Conservation (phyloP, 2,113 vertebrate species). For the Aythya baeri region DNA sequence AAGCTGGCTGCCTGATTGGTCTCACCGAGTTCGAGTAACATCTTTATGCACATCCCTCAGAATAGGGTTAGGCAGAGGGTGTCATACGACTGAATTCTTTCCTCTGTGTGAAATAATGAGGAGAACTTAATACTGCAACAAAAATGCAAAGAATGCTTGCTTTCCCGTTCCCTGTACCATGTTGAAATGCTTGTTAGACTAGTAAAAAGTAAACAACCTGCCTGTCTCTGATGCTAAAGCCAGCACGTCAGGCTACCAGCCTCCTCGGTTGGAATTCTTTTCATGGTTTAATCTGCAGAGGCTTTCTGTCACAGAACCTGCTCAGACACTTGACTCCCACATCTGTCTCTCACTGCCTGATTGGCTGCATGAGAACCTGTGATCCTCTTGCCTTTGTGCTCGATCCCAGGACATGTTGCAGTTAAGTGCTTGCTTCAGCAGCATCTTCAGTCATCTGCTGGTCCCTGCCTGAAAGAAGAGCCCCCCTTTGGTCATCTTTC, state of each 20-base stretch:
- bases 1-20: not conserved
- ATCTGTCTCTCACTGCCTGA: not conserved
- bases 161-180: not conserved
- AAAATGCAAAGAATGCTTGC: not conserved
- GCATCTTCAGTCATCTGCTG: not conserved
- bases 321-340: not conserved
- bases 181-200: not conserved
- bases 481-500: not conserved
- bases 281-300: not conserved
- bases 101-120: not conserved
- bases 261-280: not conserved
- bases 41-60: not conserved
- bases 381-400: not conserved
- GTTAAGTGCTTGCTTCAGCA: not conserved
- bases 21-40: not conserved
- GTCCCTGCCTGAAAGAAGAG: not conserved
- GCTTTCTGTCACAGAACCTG: fast-evolving
- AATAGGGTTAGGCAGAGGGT: not conserved
- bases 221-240: not conserved
- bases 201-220: not conserved
- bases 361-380: not conserved
- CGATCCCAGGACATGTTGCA: not conserved
- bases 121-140: not conserved
- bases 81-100: not conserved
- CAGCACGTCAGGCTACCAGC: not conserved